A percentile compares a stretch with the other conserved stretches of the same genome.
Conservation (phyloP, 1,140 invertebrate genomes). For the Sinonovacula constricta region DNA sequence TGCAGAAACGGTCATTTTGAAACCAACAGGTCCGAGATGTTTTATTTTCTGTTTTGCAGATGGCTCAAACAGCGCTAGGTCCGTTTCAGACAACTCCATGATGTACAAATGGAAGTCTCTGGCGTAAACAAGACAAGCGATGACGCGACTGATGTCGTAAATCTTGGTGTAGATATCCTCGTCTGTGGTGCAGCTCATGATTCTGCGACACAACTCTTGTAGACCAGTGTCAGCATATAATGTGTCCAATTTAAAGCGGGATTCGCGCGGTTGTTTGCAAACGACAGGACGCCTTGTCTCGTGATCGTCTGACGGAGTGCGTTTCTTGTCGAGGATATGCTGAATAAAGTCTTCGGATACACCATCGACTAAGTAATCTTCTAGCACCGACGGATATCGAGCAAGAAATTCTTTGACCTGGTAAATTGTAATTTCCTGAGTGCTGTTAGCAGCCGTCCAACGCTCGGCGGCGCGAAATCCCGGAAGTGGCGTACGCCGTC, state of each 20-base stretch:
- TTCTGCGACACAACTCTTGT: constrained; percentile 23
- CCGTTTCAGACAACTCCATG: constrained; percentile 39
- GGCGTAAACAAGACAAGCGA: constrained; percentile 43
- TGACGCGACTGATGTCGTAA: constrained; percentile 39
- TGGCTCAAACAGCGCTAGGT: constrained; percentile 28
- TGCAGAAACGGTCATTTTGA: constrained; percentile 60
- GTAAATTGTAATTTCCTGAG: constrained; percentile 4
- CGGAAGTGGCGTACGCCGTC: background rate
- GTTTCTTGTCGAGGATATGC: constrained; percentile 37
- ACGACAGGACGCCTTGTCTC: background rate
- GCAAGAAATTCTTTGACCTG: constrained; percentile 44
- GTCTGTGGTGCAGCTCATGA: constrained; percentile 33
- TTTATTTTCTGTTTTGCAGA: constrained; percentile 17
- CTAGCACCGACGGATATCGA: constrained; percentile 55
- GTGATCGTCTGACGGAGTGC: background rate
- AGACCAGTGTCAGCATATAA: constrained; percentile 28
- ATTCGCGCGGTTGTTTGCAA: background rate
- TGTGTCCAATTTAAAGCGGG: background rate
- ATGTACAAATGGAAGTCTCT: constrained; percentile 49
- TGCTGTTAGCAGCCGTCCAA: background rate
- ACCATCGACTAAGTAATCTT: constrained; percentile 48
- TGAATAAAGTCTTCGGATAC: constrained; percentile 38
- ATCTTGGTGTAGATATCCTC: constrained; percentile 35
- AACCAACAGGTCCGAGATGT: constrained; percentile 58
- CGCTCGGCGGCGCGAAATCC: constrained; percentile 23